These are phyloP conservation scores for Epizoanthus ramosus DNA, from an alignment of 92 coral and sea anemone genomes.

Conservation along the genomic window DNA sequence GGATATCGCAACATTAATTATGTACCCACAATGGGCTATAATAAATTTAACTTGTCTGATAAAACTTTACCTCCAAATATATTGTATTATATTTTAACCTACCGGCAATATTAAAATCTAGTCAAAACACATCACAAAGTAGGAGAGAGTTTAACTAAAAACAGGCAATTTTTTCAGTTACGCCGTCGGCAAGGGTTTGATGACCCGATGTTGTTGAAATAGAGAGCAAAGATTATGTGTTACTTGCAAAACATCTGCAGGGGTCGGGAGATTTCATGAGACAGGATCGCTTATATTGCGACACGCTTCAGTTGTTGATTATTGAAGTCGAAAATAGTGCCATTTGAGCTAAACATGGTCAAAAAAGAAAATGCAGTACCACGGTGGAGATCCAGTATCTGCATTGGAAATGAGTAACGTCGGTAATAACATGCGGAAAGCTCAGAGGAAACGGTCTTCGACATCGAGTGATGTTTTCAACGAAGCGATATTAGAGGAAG, in stretches of 20 bases:
- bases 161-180: background rate
- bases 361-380: background rate
- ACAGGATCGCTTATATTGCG: background rate
- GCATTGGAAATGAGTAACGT: slow-evolving; percentile 24
- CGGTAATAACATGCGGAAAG: background rate
- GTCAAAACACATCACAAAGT: too few relatives aligned
- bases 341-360: slow-evolving; percentile 7
- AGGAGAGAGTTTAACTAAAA: too few relatives aligned
- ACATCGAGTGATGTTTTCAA: slow-evolving; percentile 69
- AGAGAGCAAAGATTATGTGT: slow-evolving; percentile 2
- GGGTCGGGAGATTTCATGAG: background rate
- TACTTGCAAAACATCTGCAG: background rate
- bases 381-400: background rate
- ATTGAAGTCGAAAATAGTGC: background rate
- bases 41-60: too few relatives aligned
- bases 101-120: too few relatives aligned
- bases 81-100: too few relatives aligned
- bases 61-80: too few relatives aligned
- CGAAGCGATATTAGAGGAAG: slow-evolving; percentile 79
- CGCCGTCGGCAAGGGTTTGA: background rate
- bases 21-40: too few relatives aligned
- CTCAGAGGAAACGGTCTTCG: slow-evolving; percentile 38
- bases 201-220: background rate
- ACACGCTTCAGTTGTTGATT: background rate
- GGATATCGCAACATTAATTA: too few relatives aligned